Evolutionary conservation across 2,113 vertebrate species (phyloP).

Genomic region (Carassius gibelio): DNA sequence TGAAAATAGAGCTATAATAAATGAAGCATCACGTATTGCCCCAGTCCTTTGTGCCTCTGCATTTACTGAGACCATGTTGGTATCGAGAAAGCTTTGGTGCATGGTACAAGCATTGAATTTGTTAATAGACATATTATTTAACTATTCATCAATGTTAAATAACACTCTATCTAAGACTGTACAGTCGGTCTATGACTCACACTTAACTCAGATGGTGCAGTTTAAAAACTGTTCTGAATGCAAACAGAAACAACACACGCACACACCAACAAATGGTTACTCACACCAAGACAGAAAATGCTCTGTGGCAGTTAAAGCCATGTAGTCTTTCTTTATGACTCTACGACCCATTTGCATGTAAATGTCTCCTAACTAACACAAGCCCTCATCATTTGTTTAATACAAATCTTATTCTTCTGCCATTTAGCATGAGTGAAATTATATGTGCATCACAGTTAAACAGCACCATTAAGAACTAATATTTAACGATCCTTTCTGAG

Average conservation of each 20-base stretch:
- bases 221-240: not conserved
- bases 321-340: not conserved
- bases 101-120: slow-evolving; percentile 17
- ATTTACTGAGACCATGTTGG: not conserved
- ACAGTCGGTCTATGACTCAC: not conserved
- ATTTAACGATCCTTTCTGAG: slow-evolving; percentile 8
- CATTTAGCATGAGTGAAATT: slow-evolving; percentile 8
- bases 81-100: not conserved
- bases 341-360: slow-evolving; percentile 16
- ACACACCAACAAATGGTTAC: slow-evolving; percentile 1
- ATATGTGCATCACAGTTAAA: slow-evolving; percentile 16
- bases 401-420: not conserved
- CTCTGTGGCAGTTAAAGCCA: not conserved
- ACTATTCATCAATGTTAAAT: not conserved
- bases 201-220: slow-evolving; percentile 7
- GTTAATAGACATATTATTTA: slow-evolving; percentile 14
- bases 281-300: slow-evolving; percentile 2
- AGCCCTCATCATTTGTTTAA: slow-evolving; percentile 10
- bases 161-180: slow-evolving; percentile 13
- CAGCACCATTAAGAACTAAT: not conserved
- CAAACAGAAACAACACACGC: not conserved
- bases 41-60: slow-evolving; percentile 3
- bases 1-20: slow-evolving; percentile 25
- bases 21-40: slow-evolving; percentile 10
- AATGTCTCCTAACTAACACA: slow-evolving; percentile 5